phyloP scores from a whole-genome alignment of 2,888 invertebrate species.

The Petrolisthes manimaculis region DNA sequence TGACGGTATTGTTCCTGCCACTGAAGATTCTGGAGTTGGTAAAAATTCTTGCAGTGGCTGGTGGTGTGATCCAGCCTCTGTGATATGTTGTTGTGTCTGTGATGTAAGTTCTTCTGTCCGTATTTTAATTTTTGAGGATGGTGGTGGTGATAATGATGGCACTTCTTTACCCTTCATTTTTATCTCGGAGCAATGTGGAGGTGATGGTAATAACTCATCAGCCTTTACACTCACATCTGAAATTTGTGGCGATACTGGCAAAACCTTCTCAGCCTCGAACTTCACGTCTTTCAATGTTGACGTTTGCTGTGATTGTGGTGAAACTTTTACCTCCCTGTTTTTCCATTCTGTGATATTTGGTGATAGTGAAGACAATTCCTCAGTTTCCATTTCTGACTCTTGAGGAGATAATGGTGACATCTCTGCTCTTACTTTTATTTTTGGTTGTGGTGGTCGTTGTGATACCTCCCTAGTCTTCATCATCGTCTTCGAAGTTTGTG shows the following conservation, averaged over 20 bases:
- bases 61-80: no score
- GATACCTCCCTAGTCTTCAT: not conserved
- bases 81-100: not conserved
- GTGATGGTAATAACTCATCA: not conserved
- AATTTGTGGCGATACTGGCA: not conserved
- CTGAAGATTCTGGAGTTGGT: no score
- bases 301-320: not conserved
- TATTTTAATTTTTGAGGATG: not conserved
- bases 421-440: not conserved
- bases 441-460: not conserved
- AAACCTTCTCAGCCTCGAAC: not conserved
- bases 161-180: not conserved
- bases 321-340: not conserved
- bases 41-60: no score
- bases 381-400: not conserved
- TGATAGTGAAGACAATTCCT: not conserved
- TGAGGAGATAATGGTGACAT: not conserved
- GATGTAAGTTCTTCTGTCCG: not conserved
- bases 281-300: not conserved
- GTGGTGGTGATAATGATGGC: constrained; percentile 6
- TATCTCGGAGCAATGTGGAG: not conserved
- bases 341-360: not conserved
- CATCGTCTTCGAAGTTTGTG: not conserved
- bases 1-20: no score
- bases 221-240: not conserved